Evolutionary conservation across 2,797 vertebrate species (phyloP).

Genomic region (Chelon auratus): DNA sequence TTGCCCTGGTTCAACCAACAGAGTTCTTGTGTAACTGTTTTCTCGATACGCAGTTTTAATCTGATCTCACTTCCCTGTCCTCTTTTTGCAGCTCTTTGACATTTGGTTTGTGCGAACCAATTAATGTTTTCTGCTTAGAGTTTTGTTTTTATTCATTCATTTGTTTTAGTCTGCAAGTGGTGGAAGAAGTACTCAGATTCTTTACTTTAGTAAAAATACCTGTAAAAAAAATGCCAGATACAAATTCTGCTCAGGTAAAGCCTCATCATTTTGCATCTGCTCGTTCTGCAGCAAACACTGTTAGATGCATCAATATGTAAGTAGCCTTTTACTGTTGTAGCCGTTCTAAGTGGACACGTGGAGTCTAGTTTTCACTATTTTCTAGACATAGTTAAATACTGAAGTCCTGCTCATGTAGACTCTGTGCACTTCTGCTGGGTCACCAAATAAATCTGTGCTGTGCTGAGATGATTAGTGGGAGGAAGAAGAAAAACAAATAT

Average conservation of each 20-base stretch:
- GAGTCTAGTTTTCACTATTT: constrained; percentile 14
- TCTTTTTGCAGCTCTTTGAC: neutral
- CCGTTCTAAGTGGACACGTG: constrained; percentile 4
- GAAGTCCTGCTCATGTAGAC: constrained; percentile 2
- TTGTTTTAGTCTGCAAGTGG: constrained; percentile 12
- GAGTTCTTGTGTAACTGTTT: neutral
- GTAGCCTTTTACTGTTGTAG: neutral
- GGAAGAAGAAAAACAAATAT: constrained; percentile 11
- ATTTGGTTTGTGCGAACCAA: constrained; percentile 15
- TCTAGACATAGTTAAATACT: constrained; percentile 11
- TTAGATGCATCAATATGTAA: neutral
- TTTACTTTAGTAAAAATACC: neutral
- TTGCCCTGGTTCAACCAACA: neutral
- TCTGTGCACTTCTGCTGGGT: constrained; percentile 13
- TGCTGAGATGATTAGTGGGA: constrained; percentile 13
- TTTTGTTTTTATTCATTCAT: neutral
- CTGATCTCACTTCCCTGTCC: constrained; percentile 1
- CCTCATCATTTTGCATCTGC: neutral
- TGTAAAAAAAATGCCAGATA: neutral
- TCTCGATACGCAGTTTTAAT: constrained; percentile 6
- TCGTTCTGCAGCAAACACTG: neutral
- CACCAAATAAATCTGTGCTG: constrained; percentile 17
- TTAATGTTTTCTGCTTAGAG: constrained; percentile 8
- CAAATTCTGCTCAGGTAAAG: neutral
- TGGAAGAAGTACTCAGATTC: neutral